These are phyloP conservation scores for Amaurobius ferox DNA, from an alignment of 2,888 invertebrate species.

Conservation along the genomic window DNA sequence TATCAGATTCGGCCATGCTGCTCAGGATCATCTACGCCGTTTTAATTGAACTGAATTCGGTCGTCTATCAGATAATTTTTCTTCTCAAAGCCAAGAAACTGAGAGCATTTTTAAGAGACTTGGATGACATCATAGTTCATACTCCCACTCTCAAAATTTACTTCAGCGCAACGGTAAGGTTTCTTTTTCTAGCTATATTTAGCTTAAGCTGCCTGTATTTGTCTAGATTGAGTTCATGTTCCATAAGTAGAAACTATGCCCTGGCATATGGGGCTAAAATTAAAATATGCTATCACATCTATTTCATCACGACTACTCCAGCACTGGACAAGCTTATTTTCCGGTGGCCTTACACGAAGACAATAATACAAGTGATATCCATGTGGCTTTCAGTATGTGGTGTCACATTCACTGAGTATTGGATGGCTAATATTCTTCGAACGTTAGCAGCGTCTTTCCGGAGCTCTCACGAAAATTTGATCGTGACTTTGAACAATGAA, in stretches of 20 bases:
- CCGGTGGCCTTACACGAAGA: neutral
- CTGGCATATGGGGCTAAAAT: neutral
- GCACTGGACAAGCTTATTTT: neutral
- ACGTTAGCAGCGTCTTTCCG: neutral
- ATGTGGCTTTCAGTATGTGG: neutral
- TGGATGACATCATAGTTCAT: neutral
- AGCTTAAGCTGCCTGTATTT: neutral
- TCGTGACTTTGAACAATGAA: neutral
- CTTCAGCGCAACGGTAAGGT: neutral
- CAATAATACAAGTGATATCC: neutral
- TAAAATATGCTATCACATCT: neutral
- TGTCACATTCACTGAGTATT: neutral
- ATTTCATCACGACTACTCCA: neutral
- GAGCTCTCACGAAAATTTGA: neutral
- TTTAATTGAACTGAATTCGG: neutral
- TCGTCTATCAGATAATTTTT: slow-evolving; percentile 4
- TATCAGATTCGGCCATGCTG: neutral
- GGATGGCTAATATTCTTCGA: slow-evolving; percentile 12
- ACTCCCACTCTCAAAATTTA: no score
- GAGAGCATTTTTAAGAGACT: neutral
- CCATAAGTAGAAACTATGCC: neutral
- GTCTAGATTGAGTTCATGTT: neutral
- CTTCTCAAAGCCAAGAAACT: neutral
- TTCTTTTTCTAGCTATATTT: neutral
- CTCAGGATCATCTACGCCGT: neutral